Evolutionary conservation across 2,113 vertebrate genomes (phyloP), one percentile per base, ranked within the genome.

Genomic region (Lycocorax pyrrhopterus): DNA sequence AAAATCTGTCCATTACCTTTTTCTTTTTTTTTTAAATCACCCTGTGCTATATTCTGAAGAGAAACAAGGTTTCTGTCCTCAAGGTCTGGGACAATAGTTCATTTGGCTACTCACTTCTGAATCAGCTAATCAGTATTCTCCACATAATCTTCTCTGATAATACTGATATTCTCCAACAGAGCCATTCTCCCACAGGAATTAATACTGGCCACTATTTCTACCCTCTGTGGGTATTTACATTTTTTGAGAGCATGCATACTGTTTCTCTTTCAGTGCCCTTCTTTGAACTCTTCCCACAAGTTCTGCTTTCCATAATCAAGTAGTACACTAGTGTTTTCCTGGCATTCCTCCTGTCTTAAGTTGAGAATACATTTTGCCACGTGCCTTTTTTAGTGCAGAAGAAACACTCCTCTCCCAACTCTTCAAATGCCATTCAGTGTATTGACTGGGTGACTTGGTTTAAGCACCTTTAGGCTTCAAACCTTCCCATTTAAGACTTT

Each of bases 391-490:
- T 21, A 37, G 3, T 23, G 58, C 33, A 72, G 35, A 62, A 89
- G 30, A 25, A 62, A 43, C 22, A 23, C 14, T 41, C 46, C 43
- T 56, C 32, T 72, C 53, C 59, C 35, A n/a, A 1, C 10, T 44
- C 22, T 8, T 13, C 35, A 58, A 47, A 58, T 25, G 3, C 6
- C 16, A 11, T 19, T 77, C 22, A 37, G 4, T 8, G 6, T 10
- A 19, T 15, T 23, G 14, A 26, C 13, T 21, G 10, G 3, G 7
- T 27, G 41, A 41, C 33, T 33, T 0, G 0, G 11, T 60, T 56
- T 85, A 35, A 76, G 39, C 9, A 39, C 35, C 15, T 64, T 66
- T 55, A 59, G 29, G 20, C 12, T 66, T 56, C 59, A 85, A 72
- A 72, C 3, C 30, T 52, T 67, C 20, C 23, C 20, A 26, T 32